Conservation (phyloP, 2,888 invertebrate genomes). For the Galerucella nymphaeae region DNA sequence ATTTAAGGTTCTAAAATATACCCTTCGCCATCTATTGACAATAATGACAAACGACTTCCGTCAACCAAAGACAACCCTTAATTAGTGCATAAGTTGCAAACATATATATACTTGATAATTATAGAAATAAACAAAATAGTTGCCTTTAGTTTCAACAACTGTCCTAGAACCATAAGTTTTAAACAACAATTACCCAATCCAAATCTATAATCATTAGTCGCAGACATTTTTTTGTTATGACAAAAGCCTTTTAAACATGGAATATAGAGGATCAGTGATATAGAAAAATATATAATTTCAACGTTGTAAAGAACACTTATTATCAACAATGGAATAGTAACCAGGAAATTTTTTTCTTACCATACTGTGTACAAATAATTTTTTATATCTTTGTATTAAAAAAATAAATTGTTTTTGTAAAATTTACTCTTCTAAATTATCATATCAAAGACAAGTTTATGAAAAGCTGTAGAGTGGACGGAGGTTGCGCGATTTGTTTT, state of each 20-base stretch:
- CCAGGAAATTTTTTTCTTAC: constrained; percentile 20
- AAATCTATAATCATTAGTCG: constrained; percentile 56
- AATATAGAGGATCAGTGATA: constrained; percentile 45
- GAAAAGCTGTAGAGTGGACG: too few relatives aligned
- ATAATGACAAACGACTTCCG: constrained; percentile 49
- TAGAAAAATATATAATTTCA: constrained; percentile 45
- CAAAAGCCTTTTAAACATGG: constrained; percentile 59
- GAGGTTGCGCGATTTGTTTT: too few relatives aligned
- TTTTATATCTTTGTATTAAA: constrained; percentile 8
- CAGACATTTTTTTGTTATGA: constrained; percentile 61
- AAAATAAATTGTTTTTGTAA: neutral
- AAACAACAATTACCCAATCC: constrained; percentile 55
- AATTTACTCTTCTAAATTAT: too few relatives aligned
- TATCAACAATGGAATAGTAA: constrained; percentile 44
- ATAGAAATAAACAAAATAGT: constrained; percentile 40
- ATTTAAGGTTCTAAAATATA: constrained; percentile 24
- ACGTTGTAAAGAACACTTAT: constrained; percentile 33
- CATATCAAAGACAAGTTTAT: too few relatives aligned
- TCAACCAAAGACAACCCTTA: constrained; percentile 47
- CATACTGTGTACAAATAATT: neutral
- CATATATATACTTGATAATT: constrained; percentile 19
- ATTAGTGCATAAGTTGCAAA: constrained; percentile 25
- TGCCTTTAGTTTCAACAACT: constrained; percentile 48
- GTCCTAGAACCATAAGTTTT: constrained; percentile 47
- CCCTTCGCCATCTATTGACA: constrained; percentile 52